Evolutionary conservation across 2,113 vertebrate genomes (phyloP), one percentile per base, ranked within the genome.

Genomic region (Penelope pileata): DNA sequence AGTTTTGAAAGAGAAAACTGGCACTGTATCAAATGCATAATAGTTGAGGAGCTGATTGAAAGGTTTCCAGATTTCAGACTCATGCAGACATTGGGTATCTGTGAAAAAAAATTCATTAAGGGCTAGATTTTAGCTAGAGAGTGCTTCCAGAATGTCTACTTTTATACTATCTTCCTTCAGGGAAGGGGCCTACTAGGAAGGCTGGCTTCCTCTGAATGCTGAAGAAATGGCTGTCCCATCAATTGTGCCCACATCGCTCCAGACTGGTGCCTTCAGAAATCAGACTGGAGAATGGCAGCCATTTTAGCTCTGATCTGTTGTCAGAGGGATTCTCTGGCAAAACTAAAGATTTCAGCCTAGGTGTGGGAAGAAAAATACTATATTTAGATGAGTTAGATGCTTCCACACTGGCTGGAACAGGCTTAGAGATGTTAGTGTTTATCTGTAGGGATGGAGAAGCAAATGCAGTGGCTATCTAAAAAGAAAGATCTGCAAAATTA

Each of bases 401-500:
- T 90, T 95, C 88, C 5, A 10, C 59, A 26, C 72, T 74, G n/a
- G 60, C 50, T 88, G 85, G n/a, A 94, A 70, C 16, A 70, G 76
- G n/a, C 88, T 77, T 86, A 88, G 59, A 83, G 23, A 47, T 43
- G 54, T 54, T 67, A 77, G 63, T 66, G 26, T 38, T 90, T 73
- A 66, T 91, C 45, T 77, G 14, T 1, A 5, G 91, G 47, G 56
- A 63, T 17, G 17, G 38, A 83, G 32, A 38, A 93, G 40, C 22
- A 91, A 95, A 93, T n/a, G 29, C 18, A 69, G 75, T 15, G 48
- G 64, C 68, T 91, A 48, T 32, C 38, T 77, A 81, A 83, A 96
- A 83, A 83, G 79, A 95, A 94, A 90, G 34, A 88, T 59, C 50
- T 92, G 68, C 51, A 94, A 93, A 94, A 93, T 93, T 95, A 93